These are phyloP conservation scores for Chaetodon trifasciatus DNA, from an alignment of 2,797 vertebrate species.

Conservation along the genomic window DNA sequence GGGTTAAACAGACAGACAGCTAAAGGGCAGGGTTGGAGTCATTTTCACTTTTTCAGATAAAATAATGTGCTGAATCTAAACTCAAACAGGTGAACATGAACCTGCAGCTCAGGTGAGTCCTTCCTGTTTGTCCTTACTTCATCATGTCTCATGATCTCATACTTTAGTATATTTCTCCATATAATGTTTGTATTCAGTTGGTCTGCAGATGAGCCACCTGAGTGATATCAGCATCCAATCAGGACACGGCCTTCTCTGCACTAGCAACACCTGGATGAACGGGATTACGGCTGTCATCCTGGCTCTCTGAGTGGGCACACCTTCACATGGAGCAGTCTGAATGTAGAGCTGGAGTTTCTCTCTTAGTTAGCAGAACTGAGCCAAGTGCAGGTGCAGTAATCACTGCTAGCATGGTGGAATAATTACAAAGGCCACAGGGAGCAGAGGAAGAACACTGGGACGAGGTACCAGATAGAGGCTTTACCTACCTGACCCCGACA, in stretches of 20 bases:
- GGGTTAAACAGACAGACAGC: background rate
- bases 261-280: background rate
- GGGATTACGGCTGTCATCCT: background rate
- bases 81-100: constrained; percentile 2
- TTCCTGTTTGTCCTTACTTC: background rate
- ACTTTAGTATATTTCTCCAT: background rate
- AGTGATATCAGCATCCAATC: background rate
- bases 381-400: background rate
- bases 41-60: background rate
- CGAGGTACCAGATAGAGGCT: too few species aligned
- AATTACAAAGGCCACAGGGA: background rate
- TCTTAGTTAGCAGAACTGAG: too few species aligned
- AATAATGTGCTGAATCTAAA: background rate
- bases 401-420: background rate
- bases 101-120: background rate
- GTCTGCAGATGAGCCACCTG: constrained; percentile 1
- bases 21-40: background rate
- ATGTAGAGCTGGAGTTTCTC: too few species aligned
- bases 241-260: background rate
- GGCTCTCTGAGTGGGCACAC: background rate
- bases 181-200: background rate
- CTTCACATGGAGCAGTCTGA: too few species aligned
- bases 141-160: background rate
- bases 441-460: too few species aligned
- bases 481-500: too few species aligned